phyloP scores from a whole-genome alignment of 2,113 vertebrate genomes.

The Nannospalax galili region DNA sequence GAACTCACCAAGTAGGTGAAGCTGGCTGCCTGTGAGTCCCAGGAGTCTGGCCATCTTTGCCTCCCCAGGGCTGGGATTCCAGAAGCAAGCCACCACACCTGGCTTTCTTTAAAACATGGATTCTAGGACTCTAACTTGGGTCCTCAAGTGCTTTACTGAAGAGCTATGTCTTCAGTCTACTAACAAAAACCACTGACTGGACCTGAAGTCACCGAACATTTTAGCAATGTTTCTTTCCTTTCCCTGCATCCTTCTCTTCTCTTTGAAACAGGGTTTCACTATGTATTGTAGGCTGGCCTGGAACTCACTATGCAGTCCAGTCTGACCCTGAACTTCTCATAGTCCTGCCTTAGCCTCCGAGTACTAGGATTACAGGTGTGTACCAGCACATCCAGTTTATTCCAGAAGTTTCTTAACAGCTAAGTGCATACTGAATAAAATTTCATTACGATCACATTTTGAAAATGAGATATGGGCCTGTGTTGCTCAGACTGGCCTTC shows the following conservation, averaged over 20 bases:
- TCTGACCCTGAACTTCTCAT: not conserved
- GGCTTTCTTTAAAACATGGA: not conserved
- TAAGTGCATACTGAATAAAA: not conserved
- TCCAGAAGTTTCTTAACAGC: not conserved
- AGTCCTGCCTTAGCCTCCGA: too few species aligned
- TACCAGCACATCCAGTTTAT: not conserved
- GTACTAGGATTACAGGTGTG: not conserved
- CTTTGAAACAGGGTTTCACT: not conserved
- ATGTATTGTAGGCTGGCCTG: not conserved
- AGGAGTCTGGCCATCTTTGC: not conserved
- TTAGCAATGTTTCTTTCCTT: not conserved
- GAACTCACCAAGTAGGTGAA: not conserved
- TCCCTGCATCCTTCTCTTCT: not conserved
- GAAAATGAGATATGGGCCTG: not conserved
- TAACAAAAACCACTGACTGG: not conserved
- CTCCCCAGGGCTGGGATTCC: not conserved
- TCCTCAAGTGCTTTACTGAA: not conserved
- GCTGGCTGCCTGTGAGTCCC: not conserved
- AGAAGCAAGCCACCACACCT: not conserved
- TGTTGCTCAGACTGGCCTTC: not conserved
- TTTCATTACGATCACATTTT: not conserved
- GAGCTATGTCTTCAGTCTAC: not conserved
- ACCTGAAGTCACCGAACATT: not conserved
- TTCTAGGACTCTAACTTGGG: not conserved
- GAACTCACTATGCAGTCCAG: not conserved